Base-by-base conservation (phyloP, 2,888 invertebrate species). In the Lochmaea capreae region DNA sequence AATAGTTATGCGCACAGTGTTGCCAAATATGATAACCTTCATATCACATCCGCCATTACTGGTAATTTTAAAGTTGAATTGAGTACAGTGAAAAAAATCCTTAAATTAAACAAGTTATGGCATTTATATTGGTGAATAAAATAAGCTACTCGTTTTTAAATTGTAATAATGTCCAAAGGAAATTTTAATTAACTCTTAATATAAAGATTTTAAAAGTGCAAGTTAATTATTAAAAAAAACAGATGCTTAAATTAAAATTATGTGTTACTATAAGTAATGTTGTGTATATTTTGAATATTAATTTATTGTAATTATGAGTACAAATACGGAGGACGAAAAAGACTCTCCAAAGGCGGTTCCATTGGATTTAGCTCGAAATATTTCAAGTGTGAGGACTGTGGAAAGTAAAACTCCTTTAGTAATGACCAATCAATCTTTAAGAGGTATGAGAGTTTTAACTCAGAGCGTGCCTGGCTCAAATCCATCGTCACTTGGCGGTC, bases 271-370 rank as follows among this genome's bases (percentile, higher is more conserved):
- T 74, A 69, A 22, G 62, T 73, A 42, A 33, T 70, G 65, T 74
- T 65, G 42, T 71, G 72, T 65, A 52, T 67, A 22, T 52, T 52
- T 63, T 59, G 71, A 33, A 42, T 59, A 65, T 59, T 68, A 66
- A 26, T 66, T 43, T 12, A 57, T 46, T 61, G 54, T 70, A 76
- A 85, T 79, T 71, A 88, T 88, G 87, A 87, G 87, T 84, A 84
- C 82, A 73, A 86, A 83, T 74, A 77, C 80, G 49, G 90, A 89
- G 81, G 91, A 91, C 80, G 90, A 90, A 80, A 89, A 91, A 81
- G 88, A 90, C 79, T 84, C 88, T 81, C 88, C 88, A 79, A 91
- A 91, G 87, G 89, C 89, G 86, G 89, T 89, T 87, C 88, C 88
- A 71, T 82, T 88, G 78, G 87, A 88, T 83, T 83, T 89, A 82